phyloP scores from a whole-genome alignment of 2,797 vertebrate species.

The Lithobates sylvaticus region DNA sequence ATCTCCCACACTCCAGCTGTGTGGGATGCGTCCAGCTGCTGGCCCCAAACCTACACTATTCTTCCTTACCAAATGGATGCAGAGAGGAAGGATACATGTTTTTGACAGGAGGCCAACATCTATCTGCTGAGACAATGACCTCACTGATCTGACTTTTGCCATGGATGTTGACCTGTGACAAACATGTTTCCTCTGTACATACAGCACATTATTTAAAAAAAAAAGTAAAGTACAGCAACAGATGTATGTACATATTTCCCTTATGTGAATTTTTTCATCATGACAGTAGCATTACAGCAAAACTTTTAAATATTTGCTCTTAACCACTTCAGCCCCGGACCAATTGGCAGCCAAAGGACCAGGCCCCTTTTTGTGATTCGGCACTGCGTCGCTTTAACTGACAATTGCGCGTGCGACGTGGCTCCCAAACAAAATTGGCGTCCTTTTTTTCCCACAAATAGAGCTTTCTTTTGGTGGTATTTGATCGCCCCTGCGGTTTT shows the following conservation, averaged over 20 bases:
- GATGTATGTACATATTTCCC: neutral
- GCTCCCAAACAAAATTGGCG: too few relatives aligned
- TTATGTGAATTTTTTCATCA: too few relatives aligned
- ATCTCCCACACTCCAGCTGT: constrained; percentile 56
- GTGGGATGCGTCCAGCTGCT: constrained; percentile 52
- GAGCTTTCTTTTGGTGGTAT: too few relatives aligned
- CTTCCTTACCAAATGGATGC: constrained; percentile 47
- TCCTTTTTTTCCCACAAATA: too few relatives aligned
- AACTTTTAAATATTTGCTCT: too few relatives aligned
- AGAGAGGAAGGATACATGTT: constrained; percentile 50
- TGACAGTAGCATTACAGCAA: too few relatives aligned
- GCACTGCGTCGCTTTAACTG: too few relatives aligned
- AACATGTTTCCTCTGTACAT: neutral
- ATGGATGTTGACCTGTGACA: constrained; percentile 23
- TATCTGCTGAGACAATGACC: constrained; percentile 50
- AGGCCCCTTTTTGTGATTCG: too few relatives aligned
- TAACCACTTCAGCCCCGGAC: too few relatives aligned
- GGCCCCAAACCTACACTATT: constrained; percentile 38
- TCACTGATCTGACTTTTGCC: constrained; percentile 45
- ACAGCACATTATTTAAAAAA: neutral
- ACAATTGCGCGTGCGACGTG: too few relatives aligned
- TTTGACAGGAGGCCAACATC: constrained; percentile 38
- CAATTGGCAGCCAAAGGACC: too few relatives aligned
- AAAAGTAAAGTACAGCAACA: neutral
- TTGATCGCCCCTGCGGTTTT: too few relatives aligned